These are phyloP conservation scores for Akabosia matsudoensis DNA, from an alignment of 1,140 invertebrate genomes.

Conservation along the genomic window DNA sequence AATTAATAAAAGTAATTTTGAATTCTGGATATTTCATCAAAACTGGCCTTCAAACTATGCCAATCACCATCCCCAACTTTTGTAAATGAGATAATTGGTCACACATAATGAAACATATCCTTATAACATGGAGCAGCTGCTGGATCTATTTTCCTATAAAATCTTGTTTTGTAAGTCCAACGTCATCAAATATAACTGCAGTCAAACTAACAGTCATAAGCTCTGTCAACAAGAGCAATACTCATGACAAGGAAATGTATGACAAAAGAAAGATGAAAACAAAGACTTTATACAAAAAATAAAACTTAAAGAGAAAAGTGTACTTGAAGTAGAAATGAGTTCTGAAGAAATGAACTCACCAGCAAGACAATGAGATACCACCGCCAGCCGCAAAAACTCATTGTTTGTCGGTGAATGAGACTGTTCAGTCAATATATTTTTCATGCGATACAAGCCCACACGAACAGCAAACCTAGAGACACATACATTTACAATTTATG, in stretches of 20 bases:
- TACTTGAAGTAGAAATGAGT: constrained; percentile 2
- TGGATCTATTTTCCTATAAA: no score
- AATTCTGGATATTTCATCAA: no score
- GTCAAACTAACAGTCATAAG: no score
- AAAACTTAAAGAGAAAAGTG: neutral
- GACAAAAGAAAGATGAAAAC: constrained; percentile 22
- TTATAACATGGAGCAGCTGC: no score
- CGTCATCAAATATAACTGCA: no score
- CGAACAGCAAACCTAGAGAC: neutral
- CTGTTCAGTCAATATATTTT: neutral
- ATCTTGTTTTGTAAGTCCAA: no score
- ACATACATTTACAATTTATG: neutral
- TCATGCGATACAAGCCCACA: neutral
- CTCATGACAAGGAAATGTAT: constrained; percentile 12
- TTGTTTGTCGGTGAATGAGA: constrained; percentile 1
- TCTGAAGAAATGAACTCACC: constrained; percentile 24
- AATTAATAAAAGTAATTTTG: no score
- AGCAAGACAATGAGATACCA: constrained; percentile 22
- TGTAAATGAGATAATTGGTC: no score
- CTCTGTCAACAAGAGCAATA: constrained; percentile 7
- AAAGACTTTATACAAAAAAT: constrained; percentile 4
- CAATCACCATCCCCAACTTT: no score
- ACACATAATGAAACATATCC: no score
- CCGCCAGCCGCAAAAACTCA: constrained; percentile 22
- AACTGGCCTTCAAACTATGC: no score